Evolutionary conservation across 2,113 vertebrate species (phyloP).

Genomic region (Archilochus colubris): DNA sequence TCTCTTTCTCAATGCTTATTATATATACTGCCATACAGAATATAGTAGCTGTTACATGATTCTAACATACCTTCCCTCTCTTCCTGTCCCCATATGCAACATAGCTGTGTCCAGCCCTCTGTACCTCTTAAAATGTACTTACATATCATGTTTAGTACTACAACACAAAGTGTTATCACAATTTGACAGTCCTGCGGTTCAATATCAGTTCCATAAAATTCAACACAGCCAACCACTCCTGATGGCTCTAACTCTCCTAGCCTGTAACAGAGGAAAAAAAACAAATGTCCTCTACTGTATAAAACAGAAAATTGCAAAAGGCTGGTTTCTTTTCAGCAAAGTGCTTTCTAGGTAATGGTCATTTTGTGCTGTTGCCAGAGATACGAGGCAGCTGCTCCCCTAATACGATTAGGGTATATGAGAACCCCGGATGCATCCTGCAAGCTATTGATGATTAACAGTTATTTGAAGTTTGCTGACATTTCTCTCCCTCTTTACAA

Average conservation of each 20-base stretch:
- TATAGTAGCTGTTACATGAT: not conserved
- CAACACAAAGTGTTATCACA: not conserved
- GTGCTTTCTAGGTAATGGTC: not conserved
- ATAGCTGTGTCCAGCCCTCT: not conserved
- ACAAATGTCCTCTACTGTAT: not conserved
- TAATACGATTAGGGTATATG: not conserved
- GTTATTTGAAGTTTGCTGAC: not conserved
- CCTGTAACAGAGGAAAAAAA: not conserved
- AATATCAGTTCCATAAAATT: not conserved
- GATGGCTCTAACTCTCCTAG: not conserved
- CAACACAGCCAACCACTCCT: not conserved
- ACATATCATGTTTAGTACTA: not conserved
- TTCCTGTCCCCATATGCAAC: not conserved
- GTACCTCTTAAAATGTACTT: not conserved
- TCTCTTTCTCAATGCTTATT: not conserved
- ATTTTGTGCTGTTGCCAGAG: not conserved
- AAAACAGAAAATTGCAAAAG: not conserved
- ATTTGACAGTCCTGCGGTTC: not conserved
- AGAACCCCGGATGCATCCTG: not conserved
- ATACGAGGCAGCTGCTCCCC: not conserved
- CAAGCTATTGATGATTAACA: not conserved
- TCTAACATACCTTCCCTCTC: not conserved
- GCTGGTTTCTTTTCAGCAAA: not conserved
- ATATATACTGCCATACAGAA: not conserved
- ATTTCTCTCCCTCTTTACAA: not conserved